phyloP scores from a whole-genome alignment of 2,797 vertebrate species.

The Salarias fasciatus region DNA sequence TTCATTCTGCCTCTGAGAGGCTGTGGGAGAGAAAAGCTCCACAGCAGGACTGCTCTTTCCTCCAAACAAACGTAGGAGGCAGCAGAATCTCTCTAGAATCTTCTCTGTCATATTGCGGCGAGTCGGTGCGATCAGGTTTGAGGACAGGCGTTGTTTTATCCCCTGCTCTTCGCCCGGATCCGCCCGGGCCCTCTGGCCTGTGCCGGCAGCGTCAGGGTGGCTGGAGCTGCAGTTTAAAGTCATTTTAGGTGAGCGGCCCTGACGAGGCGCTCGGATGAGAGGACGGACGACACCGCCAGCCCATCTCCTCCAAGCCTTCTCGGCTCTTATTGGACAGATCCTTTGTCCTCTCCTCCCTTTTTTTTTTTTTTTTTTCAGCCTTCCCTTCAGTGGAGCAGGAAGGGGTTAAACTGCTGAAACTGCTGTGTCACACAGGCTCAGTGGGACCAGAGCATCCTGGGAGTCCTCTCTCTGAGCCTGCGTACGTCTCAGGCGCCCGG shows the following conservation, averaged over 20 bases:
- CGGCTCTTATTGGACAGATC: slow-evolving; percentile 41
- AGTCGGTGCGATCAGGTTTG: slow-evolving; percentile 65
- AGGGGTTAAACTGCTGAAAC: slow-evolving; percentile 42
- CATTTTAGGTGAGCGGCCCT: slow-evolving; percentile 36
- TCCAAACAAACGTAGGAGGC: slow-evolving; percentile 92
- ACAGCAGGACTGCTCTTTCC: slow-evolving; percentile 54
- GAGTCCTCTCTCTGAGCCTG: neutral
- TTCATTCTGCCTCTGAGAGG: neutral
- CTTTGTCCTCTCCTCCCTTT: slow-evolving; percentile 37
- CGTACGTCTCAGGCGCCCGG: slow-evolving; percentile 15
- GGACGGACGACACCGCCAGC: slow-evolving; percentile 31
- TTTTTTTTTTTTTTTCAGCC: neutral
- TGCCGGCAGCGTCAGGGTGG: slow-evolving; percentile 7
- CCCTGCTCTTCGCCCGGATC: slow-evolving; percentile 1
- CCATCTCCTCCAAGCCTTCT: slow-evolving; percentile 35
- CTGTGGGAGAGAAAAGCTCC: neutral
- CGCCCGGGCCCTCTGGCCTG: neutral
- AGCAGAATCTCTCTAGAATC: slow-evolving; percentile 94
- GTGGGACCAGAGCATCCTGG: slow-evolving; percentile 37
- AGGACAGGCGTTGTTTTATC: slow-evolving; percentile 35
- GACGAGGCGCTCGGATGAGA: neutral
- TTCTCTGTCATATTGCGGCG: slow-evolving; percentile 99
- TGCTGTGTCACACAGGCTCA: slow-evolving; percentile 72
- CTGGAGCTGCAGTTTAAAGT: slow-evolving; percentile 15
- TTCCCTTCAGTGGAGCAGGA: slow-evolving; percentile 35